Percentiles rank a stretch among this genome's conserved stretches.
Conservation (phyloP, 2,113 vertebrate genomes). For the Xiphophorus couchianus region DNA sequence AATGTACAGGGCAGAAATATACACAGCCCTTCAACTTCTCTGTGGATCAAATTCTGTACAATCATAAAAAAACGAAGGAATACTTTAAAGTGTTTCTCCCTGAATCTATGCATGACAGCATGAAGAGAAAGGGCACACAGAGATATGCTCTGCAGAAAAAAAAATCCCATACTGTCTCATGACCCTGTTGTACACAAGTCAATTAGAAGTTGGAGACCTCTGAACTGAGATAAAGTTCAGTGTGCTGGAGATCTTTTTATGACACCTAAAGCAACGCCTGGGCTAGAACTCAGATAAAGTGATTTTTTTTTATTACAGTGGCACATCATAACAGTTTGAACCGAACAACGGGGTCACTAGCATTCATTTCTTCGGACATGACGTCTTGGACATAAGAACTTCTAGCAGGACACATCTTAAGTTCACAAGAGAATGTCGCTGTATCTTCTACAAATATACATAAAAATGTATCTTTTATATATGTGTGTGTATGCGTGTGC, state of each 20-base stretch:
- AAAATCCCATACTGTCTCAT: conserved; percentile 11
- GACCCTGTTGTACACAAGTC: conserved; percentile 54
- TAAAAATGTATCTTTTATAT: too few relatives aligned
- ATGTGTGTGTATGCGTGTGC: background rate
- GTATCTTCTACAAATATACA: background rate
- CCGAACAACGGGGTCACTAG: conserved; percentile 82
- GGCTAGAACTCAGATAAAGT: conserved; percentile 90
- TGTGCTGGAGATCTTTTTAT: conserved; percentile 87
- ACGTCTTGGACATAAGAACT: conserved; percentile 11
- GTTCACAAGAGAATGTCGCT: background rate
- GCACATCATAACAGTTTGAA: conserved; percentile 78
- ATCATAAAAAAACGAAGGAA: background rate
- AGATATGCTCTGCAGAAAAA: conserved; percentile 4
- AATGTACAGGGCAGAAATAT: background rate
- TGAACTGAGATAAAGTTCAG: conserved; percentile 84
- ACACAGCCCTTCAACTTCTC: background rate
- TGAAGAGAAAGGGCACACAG: background rate
- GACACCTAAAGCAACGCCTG: conserved; percentile 82
- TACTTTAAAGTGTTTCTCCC: background rate
- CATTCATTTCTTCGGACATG: conserved; percentile 33
- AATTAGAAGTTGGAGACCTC: conserved; percentile 71
- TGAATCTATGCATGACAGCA: background rate
- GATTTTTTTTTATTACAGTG: conserved; percentile 83
- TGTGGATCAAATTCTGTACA: background rate
- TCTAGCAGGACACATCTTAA: background rate